Conservation (phyloP, 2,797 vertebrate genomes). For the Pampus argenteus region DNA sequence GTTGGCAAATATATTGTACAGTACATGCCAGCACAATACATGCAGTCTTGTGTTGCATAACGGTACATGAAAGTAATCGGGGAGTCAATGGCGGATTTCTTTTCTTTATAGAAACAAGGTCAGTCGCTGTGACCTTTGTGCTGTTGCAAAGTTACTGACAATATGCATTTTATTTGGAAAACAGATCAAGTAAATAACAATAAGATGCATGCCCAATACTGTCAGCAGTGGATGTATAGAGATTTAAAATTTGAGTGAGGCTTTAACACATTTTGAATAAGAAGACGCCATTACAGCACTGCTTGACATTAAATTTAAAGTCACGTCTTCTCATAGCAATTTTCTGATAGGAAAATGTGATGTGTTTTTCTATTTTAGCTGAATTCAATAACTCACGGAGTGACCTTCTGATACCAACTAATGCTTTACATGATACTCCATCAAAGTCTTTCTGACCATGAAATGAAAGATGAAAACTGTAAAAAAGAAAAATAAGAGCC, state of each 20-base stretch:
- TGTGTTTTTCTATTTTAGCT: background rate
- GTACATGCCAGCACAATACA: background rate
- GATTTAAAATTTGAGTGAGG: conserved; percentile 38
- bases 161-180: background rate
- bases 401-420: background rate
- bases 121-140: conserved; percentile 29
- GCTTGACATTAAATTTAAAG: too few species aligned
- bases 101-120: too few species aligned
- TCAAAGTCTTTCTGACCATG: background rate
- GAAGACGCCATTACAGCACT: conserved; percentile 41
- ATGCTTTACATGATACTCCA: background rate
- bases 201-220: background rate
- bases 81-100: conserved; percentile 7
- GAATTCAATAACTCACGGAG: background rate
- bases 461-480: background rate
- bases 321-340: background rate
- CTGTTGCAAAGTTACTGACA: background rate
- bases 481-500: background rate
- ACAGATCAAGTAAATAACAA: background rate
- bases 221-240: conserved; percentile 35
- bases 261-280: conserved; percentile 59
- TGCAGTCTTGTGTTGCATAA: conserved; percentile 58
- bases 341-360: background rate
- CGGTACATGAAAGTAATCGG: conserved; percentile 2
- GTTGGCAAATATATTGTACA: conserved; percentile 25